Evolutionary conservation across 2,888 invertebrate genomes (phyloP).

Genomic region (Drosophila robusta): DNA sequence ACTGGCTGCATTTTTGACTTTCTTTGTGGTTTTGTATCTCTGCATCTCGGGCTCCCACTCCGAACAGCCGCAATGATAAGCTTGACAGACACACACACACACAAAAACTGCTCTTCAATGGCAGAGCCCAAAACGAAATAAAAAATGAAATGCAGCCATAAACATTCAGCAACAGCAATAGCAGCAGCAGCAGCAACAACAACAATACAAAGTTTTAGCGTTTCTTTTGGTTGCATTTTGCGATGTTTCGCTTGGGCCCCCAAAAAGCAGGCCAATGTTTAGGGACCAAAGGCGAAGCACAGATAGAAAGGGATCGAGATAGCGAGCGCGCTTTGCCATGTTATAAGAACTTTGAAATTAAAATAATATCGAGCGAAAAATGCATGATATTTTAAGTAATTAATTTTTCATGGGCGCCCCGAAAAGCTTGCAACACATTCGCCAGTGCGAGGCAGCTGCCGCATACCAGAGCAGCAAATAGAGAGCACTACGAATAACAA

Average conservation of each 20-base stretch:
- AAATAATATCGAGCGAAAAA: conserved; percentile 30
- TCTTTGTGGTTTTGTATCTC: conserved; percentile 26
- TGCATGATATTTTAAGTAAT: conserved; percentile 38
- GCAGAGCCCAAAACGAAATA: conserved; percentile 2
- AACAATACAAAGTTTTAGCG: conserved; percentile 46
- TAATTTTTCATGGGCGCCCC: conserved; percentile 27
- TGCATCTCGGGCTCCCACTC: conserved; percentile 9
- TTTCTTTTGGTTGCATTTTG: conserved; percentile 56
- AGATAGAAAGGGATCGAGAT: background rate
- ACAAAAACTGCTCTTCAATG: conserved; percentile 1
- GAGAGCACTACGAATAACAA: conserved; percentile 9
- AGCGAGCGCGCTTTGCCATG: background rate
- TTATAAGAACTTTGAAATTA: conserved; percentile 44
- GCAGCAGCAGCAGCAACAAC: conserved; percentile 8
- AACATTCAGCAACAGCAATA: conserved; percentile 18
- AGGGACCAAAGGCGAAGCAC: background rate
- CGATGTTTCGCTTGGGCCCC: conserved; percentile 32
- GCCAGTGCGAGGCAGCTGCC: background rate
- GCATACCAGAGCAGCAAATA: conserved; percentile 10
- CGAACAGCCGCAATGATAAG: conserved; percentile 49
- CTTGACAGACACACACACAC: conserved; percentile 31
- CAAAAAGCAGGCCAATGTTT: conserved; percentile 10
- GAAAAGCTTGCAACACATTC: conserved; percentile 11
- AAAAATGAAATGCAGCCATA: conserved; percentile 28
- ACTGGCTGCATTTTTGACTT: conserved; percentile 30